Conservation (phyloP, 2,113 vertebrate species). For the Pterocles gutturalis region DNA sequence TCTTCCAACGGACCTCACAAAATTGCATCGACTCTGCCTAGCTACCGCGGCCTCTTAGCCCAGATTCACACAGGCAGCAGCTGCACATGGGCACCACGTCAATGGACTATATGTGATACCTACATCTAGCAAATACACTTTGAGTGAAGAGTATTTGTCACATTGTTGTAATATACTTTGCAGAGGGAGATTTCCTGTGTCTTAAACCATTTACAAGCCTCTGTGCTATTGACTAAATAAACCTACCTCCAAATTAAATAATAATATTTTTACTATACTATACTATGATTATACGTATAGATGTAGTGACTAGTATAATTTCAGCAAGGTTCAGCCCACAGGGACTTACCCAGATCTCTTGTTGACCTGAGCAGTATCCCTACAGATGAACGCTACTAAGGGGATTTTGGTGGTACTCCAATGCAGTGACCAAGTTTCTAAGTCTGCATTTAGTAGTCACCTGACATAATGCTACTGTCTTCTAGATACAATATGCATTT, state of each 20-base stretch:
- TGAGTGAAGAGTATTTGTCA: background rate
- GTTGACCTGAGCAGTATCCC: background rate
- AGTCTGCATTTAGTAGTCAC: background rate
- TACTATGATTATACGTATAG: background rate
- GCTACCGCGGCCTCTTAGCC: background rate
- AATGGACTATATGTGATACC: background rate
- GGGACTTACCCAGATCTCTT: background rate
- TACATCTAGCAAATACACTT: background rate
- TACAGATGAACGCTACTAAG: background rate
- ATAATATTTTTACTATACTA: background rate
- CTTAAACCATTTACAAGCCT: background rate
- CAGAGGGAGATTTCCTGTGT: background rate
- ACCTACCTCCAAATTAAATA: background rate
- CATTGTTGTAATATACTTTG: background rate
- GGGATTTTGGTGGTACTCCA: background rate
- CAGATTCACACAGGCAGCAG: background rate
- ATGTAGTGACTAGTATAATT: background rate
- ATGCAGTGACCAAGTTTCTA: background rate
- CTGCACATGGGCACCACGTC: background rate
- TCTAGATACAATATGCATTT: background rate
- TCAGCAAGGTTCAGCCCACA: background rate
- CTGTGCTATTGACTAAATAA: background rate
- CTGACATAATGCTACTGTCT: background rate
- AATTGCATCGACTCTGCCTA: background rate
- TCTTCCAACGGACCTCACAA: background rate